Evolutionary conservation across 2,888 invertebrate species (phyloP), one percentile per base, ranked within the genome.

Genomic region (Trichopoda pennipes): DNA sequence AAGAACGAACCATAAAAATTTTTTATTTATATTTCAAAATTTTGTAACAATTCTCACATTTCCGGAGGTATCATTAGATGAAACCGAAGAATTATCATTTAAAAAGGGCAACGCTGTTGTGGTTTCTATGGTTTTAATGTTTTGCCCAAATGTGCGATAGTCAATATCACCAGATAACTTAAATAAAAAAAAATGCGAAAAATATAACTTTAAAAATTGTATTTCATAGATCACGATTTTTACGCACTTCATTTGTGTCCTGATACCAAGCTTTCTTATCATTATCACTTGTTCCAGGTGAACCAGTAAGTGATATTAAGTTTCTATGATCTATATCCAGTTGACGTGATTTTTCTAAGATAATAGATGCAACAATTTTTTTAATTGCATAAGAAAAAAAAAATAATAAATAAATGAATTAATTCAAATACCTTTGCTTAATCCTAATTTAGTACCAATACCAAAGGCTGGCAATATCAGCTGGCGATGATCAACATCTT

Each of bases 311-410:
- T 78, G 96, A 95, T 87, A 97, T 97, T 81, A 97, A 91, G 91
- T 97, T 97, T 85, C 96, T 93, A 88, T 96, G 96, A 90, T 96
- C 96, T 63, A 96, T 94, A 89, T 96, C 96, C 90, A 93, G 83
- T 76, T 85, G 92, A 10, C 91, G 88, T 17, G 88, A 81, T 85
- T 91, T 91, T 32, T 89, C 90, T 87, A 72, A 42, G 44, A 21
- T 10, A 64, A 72, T 51, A 47, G 4, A 16, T 42, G 28, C 32
- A 21, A 56, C 1, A 56, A 10, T 47, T 38, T 53, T 1, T 47
- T 35, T 49, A 1, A 35, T 6, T 49, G 19, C 6, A n/a, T 17
- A 35, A 32, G 17, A 35, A n/a, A 56, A 9, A 58, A 32, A 44
- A 32, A 44, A 7, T 1, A 4, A 28, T 28, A 4, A 4, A 28